Conservation (phyloP, 2,797 vertebrate species). For the Sebastes melanostomus region DNA sequence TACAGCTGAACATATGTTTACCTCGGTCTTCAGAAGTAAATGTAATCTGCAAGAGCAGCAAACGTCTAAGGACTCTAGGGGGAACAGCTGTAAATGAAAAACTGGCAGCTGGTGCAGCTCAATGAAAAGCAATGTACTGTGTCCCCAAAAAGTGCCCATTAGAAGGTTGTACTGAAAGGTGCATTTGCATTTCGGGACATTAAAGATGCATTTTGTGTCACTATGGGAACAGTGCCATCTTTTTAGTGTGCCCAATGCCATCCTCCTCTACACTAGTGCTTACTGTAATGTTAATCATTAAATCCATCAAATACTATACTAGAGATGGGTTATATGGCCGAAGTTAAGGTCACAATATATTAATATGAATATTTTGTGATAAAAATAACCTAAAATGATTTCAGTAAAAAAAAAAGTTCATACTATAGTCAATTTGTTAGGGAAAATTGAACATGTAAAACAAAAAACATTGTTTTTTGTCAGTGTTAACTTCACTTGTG, state of each 20-base stretch:
- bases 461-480: not conserved
- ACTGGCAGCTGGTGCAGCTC: slow-evolving; percentile 71
- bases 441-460: not conserved
- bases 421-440: too few species aligned
- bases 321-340: not conserved
- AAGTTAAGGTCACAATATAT: not conserved
- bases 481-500: not conserved
- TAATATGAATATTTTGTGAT: not conserved
- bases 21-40: slow-evolving; percentile 71
- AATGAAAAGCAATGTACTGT: slow-evolving; percentile 70
- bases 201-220: slow-evolving; percentile 51
- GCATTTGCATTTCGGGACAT: slow-evolving; percentile 63
- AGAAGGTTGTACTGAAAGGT: slow-evolving; percentile 53
- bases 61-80: slow-evolving; percentile 62
- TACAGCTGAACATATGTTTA: slow-evolving; percentile 76
- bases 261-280: not conserved
- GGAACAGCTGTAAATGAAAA: slow-evolving; percentile 76
- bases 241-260: slow-evolving; percentile 2
- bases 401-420: not conserved
- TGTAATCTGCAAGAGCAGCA: slow-evolving; percentile 71
- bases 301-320: not conserved
- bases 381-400: not conserved
- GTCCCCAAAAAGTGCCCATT: slow-evolving; percentile 61
- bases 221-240: slow-evolving; percentile 17
- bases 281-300: not conserved